Base-by-base conservation (phyloP, 1,140 invertebrate genomes). In the Choristoneura fumiferana region DNA sequence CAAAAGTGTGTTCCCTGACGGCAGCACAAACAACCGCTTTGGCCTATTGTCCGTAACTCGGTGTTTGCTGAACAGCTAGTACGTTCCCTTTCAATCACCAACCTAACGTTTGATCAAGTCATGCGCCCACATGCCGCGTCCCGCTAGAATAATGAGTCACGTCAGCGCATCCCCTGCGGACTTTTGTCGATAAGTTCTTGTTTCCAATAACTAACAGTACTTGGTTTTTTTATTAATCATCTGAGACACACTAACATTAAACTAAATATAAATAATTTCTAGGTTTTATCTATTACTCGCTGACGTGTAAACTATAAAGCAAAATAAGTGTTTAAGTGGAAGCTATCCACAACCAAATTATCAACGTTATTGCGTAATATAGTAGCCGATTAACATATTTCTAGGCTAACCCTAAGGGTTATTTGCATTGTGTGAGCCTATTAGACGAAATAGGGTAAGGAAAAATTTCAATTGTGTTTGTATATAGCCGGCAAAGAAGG, bases 41-140 rank as follows among this genome's bases (percentile, higher is more conserved):
- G 65, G 73, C 58, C 69, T 61, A 74, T 81, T 76, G 75, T 83
- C 68, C 64, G 61, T 68, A 69, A 67, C 66, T 71, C 60, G 22
- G 39, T 79, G 73, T 83, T 81, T 81, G 65, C 69, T 37, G 59
- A 63, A 29, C 57, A 52, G 38, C 57, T 65, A 61, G 64, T 65
- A 65, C 71, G 63, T 65, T 72, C 67, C 71, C 70, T 76, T 83
- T 76, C 78, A 79, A 81, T 81, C 73, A 73, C 67, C 61, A 62
- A 61, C 45, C 61, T 65, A 65, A 37, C 59, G 73, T 70, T 73
- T 69, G 68, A 71, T 76, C 64, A 69, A 56, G 56, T 64, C 60
- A 57, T 45, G 55, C 62, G 56, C 57, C 45, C 40, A 45, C 38
- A 13, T 18, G 43, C 9, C 22, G 13, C 12, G 17, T 49, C 22